These are phyloP conservation scores for Catharus minimus DNA, from an alignment of 2,113 vertebrate species.

Conservation along the genomic window DNA sequence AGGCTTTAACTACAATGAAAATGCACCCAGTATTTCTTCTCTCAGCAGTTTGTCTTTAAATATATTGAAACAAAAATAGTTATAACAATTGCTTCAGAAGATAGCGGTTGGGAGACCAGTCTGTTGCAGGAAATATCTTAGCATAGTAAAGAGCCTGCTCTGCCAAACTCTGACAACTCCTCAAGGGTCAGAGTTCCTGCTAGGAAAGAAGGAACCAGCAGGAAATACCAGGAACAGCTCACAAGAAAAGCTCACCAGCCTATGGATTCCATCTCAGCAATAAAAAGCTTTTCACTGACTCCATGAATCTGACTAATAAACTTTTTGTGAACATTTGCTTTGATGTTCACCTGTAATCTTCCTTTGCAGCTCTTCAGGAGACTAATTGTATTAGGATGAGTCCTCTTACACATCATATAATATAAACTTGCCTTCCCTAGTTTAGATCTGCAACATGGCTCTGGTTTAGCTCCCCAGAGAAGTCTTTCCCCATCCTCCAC, in stretches of 20 bases:
- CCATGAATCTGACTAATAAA: background rate
- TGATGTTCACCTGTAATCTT: background rate
- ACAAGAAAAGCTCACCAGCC: background rate
- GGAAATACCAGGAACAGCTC: background rate
- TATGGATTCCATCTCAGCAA: background rate
- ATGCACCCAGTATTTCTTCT: background rate
- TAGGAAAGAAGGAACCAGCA: background rate
- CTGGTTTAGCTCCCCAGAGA: background rate
- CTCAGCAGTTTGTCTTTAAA: background rate
- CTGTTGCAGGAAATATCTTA: background rate
- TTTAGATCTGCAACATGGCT: background rate
- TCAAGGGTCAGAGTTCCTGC: background rate
- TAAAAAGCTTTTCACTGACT: background rate
- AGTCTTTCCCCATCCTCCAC: background rate
- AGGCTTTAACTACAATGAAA: background rate
- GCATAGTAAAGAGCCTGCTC: background rate
- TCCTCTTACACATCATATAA: background rate
- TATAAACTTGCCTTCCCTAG: background rate
- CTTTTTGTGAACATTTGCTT: background rate
- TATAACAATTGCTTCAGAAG: background rate
- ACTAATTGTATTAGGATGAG: background rate
- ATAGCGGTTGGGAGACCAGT: conserved; percentile 31
- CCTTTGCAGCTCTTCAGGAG: background rate
- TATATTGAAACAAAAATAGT: background rate
- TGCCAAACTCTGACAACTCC: background rate